Evolutionary conservation across 2,888 invertebrate genomes (phyloP).

Genomic region (Parapristionchus giblindavisi): DNA sequence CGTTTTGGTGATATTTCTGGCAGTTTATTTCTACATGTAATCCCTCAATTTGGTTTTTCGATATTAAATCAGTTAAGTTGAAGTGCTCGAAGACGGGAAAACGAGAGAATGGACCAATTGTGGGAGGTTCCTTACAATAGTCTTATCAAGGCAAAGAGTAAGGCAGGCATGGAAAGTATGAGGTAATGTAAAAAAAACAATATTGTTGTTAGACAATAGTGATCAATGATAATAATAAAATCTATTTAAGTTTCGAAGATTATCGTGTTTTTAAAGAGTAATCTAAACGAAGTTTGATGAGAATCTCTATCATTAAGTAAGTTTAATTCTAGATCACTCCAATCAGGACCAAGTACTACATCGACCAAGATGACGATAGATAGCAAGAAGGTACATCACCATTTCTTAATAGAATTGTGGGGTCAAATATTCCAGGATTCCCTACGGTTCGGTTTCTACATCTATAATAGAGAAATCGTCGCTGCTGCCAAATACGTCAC

Average conservation of each 20-base stretch:
- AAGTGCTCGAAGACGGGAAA: constrained; percentile 45
- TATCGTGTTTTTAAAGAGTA: background rate
- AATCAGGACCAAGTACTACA: constrained; percentile 47
- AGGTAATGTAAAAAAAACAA: constrained; percentile 9
- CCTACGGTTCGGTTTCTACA: constrained; percentile 12
- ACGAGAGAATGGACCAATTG: constrained; percentile 45
- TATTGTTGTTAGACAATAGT: no score
- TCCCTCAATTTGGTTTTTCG: background rate
- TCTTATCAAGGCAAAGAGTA: constrained; percentile 35
- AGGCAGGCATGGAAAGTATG: constrained; percentile 39
- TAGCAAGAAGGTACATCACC: constrained; percentile 24
- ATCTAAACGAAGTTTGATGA: background rate
- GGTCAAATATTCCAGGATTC: no score
- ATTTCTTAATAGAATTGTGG: no score
- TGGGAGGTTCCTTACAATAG: constrained; percentile 48
- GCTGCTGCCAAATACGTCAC: background rate
- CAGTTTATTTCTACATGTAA: constrained; percentile 41
- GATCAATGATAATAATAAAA: no score
- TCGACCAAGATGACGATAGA: constrained; percentile 12
- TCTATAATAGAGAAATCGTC: constrained; percentile 21
- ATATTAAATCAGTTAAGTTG: background rate
- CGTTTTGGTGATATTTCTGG: constrained; percentile 43
- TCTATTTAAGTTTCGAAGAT: background rate
- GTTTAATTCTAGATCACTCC: constrained; percentile 44
- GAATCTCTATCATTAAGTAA: background rate